Percentiles rank a stretch among this genome's conserved stretches.
Conservation (phyloP, 1,140 invertebrate species). For the Platorchestia sp. region DNA sequence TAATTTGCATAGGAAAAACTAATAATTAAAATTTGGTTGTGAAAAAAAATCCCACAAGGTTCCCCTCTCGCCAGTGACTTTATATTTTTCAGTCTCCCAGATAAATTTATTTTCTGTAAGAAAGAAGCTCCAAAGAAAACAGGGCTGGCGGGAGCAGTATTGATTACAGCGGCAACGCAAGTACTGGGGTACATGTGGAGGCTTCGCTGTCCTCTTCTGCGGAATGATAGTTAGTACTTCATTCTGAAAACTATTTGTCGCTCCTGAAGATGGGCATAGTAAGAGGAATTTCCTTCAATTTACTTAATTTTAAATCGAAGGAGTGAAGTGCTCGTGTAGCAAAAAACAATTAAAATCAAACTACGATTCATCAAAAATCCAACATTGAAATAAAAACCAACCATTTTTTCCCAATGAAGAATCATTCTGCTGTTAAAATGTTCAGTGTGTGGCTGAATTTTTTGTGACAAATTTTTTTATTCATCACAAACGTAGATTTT, state of each 20-base stretch:
- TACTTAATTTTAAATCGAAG: not conserved
- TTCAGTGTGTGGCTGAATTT: too few relatives aligned
- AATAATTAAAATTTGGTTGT: not conserved
- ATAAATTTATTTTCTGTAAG: not conserved
- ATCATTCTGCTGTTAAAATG: too few relatives aligned
- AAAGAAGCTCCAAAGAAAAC: not conserved
- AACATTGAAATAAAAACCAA: not conserved
- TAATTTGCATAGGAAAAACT: not conserved
- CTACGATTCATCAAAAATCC: not conserved
- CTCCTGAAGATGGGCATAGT: not conserved
- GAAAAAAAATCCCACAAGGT: not conserved
- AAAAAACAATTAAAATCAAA: not conserved
- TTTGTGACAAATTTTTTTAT: too few relatives aligned
- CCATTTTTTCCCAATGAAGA: not conserved
- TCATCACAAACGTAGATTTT: too few relatives aligned
- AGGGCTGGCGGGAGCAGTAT: not conserved
- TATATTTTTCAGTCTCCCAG: not conserved
- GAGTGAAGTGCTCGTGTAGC: not conserved
- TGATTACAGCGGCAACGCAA: constrained; percentile 51
- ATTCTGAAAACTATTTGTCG: not conserved
- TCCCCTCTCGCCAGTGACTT: not conserved
- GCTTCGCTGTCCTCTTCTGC: not conserved
- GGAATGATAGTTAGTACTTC: not conserved
- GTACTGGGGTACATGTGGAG: not conserved
- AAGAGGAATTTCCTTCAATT: not conserved